Base-by-base conservation (phyloP, 2,113 vertebrate species). In the Tachysurus vachellii region DNA sequence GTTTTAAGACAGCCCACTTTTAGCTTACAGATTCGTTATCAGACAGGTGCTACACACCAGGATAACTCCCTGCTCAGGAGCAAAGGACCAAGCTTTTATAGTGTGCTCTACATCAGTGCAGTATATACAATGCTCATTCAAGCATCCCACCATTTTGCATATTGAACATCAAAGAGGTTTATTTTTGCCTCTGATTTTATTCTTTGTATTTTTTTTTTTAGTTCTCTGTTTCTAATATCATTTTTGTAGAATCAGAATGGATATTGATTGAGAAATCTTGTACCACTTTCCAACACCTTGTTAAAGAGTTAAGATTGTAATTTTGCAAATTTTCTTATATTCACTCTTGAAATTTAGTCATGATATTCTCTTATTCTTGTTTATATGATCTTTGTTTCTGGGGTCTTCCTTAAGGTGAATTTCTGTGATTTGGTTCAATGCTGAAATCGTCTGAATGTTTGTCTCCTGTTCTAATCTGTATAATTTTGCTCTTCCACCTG, bases 391-490 rank as follows among this genome's bases (percentile, higher is more conserved):
- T 66, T 85, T 64, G 16, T 66, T 85, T 56, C 13, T 50, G 42
- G 75, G 14, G 2, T 36, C 56, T 47, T 59, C 23, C 19, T 77
- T 59, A n/a, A 82, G 19, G 19, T 89, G 73, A 64, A 84, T 73
- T 71, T 62, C 28, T 21, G 12, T 77, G 21, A 89, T 87, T 62
- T 28, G 17, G 19, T 66, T 59, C n/a, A 59, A 87, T 89, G 66
- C 62, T 54, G 81, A 80, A 80, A 89, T 70, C 64, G 66, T 83
- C 56, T 19, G 23, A 66, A 47, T 31, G 44, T 50, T 64, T 71
- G 42, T 73, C 11, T 82, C 26, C 71, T 88, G 47, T 64, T 89
- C 47, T 80, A 86, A 83, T 86, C 26, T 87, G 79, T 81, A 54
- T 86, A 36, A 31, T 68, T 81, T 75, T 89, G 82, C 56, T 73